Evolutionary conservation across 1,140 invertebrate species (phyloP).

Genomic region (Stegodyphus dumicola): DNA sequence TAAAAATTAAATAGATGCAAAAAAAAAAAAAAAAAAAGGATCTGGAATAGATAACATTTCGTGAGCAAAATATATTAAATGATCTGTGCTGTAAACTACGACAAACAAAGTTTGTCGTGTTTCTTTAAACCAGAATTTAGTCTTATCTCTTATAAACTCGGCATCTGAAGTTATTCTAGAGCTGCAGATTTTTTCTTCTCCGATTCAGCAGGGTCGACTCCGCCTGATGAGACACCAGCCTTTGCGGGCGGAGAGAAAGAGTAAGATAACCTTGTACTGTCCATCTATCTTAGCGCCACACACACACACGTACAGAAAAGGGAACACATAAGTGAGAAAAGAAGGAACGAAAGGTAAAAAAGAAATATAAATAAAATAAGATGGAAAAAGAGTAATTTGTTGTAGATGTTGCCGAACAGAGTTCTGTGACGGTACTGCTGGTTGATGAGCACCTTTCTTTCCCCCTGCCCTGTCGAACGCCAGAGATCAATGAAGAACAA

Average conservation of each 20-base stretch:
- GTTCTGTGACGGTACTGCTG: constrained; percentile 43
- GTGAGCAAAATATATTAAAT: constrained; percentile 34
- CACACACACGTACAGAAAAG: constrained; percentile 22
- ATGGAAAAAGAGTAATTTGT: constrained; percentile 57
- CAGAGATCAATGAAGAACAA: constrained; percentile 56
- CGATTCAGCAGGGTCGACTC: constrained; percentile 28
- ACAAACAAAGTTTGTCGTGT: constrained; percentile 28
- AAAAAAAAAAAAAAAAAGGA: constrained; percentile 9
- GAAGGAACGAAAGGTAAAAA: constrained; percentile 45
- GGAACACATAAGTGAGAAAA: constrained; percentile 47
- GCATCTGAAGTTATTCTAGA: constrained; percentile 45
- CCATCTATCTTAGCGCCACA: constrained; percentile 44
- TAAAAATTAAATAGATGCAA: background rate
- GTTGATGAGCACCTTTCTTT: constrained; percentile 47
- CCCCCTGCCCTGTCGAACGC: constrained; percentile 33
- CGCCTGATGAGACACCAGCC: constrained; percentile 40
- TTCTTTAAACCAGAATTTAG: constrained; percentile 29
- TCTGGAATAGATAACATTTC: background rate
- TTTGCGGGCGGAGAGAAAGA: constrained; percentile 40
- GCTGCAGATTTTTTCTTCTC: constrained; percentile 28
- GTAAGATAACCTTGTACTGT: constrained; percentile 44
- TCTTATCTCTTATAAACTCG: constrained; percentile 53
- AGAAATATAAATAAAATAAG: constrained; percentile 25
- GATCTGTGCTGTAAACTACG: background rate
- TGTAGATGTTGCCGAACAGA: constrained; percentile 55